These are phyloP conservation scores for Drosophila mayri DNA, from an alignment of 1,140 invertebrate species.

Conservation along the genomic window DNA sequence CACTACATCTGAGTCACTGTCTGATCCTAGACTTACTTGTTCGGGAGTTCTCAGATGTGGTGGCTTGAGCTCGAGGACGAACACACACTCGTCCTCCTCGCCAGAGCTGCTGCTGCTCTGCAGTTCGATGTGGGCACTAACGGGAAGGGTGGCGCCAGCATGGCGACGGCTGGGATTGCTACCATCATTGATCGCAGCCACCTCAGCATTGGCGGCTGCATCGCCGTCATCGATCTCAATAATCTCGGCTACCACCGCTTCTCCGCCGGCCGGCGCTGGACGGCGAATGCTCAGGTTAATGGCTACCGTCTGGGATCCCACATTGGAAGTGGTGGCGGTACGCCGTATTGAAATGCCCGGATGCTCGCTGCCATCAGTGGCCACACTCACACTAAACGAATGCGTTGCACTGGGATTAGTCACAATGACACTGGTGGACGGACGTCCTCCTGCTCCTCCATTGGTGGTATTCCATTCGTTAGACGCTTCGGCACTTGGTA, in stretches of 20 bases:
- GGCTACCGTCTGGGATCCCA: conserved; percentile 72
- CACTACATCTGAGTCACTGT: conserved; percentile 87
- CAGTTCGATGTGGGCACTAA: conserved; percentile 75
- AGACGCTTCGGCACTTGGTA: conserved; percentile 27
- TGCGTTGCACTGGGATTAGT: conserved; percentile 75
- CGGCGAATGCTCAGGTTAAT: conserved; percentile 75
- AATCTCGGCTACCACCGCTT: conserved; percentile 37
- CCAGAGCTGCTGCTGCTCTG: conserved; percentile 63
- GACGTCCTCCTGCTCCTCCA: conserved; percentile 21
- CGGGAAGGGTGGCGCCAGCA: conserved; percentile 61
- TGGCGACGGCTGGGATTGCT: conserved; percentile 56
- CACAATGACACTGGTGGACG: conserved; percentile 72
- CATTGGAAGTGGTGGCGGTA: conserved; percentile 60
- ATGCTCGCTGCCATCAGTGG: conserved; percentile 67
- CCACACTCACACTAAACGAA: conserved; percentile 72
- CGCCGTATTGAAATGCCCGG: conserved; percentile 71
- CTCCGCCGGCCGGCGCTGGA: conserved; percentile 38
- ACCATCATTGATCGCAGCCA: conserved; percentile 67
- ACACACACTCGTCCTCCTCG: conserved; percentile 78
- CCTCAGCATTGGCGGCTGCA: conserved; percentile 71
- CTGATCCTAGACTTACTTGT: conserved; percentile 86
- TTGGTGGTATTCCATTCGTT: conserved; percentile 33
- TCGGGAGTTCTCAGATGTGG: conserved; percentile 87
- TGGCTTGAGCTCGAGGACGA: conserved; percentile 85
- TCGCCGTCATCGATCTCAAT: conserved; percentile 76